A percentile compares a stretch with the other conserved stretches of the same genome.
phyloP scores from a whole-genome alignment of 2,797 vertebrate species.

The Micropoecilia bifurca region DNA sequence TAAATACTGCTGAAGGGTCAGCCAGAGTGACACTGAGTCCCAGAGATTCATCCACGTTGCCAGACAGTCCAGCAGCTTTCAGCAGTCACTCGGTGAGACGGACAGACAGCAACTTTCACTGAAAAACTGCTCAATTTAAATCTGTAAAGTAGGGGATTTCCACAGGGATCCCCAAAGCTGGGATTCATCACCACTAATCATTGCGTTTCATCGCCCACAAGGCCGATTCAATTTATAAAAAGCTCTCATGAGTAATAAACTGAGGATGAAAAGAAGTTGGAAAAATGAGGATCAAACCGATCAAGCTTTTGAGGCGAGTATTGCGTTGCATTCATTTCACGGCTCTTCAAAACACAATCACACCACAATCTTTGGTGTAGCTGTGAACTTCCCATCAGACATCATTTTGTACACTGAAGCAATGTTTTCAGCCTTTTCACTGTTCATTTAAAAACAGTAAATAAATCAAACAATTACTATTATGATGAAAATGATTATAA shows the following conservation, averaged over 20 bases:
- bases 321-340: slow-evolving; percentile 2
- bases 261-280: slow-evolving; percentile 24
- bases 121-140: slow-evolving; percentile 19
- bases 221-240: slow-evolving; percentile 48
- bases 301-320: neutral
- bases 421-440: neutral
- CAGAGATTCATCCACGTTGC: slow-evolving; percentile 50
- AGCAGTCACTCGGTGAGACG: slow-evolving; percentile 43
- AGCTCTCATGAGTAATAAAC: slow-evolving; percentile 40
- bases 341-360: slow-evolving; percentile 1
- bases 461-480: neutral
- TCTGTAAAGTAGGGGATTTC: slow-evolving; percentile 16
- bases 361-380: slow-evolving; percentile 1
- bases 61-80: slow-evolving; percentile 45
- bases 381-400: slow-evolving; percentile 11
- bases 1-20: slow-evolving; percentile 65
- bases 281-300: slow-evolving; percentile 25
- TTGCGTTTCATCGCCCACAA: slow-evolving; percentile 39
- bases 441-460: neutral
- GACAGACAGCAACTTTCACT: slow-evolving; percentile 30
- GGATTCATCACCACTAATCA: slow-evolving; percentile 31
- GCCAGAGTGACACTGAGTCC: slow-evolving; percentile 38
- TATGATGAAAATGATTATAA: neutral
- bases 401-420: neutral
- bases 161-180: slow-evolving; percentile 13